A percentile compares a stretch with the other conserved stretches of the same genome.
These are phyloP conservation scores for Priocnemis perturbator DNA, from an alignment of 2,888 invertebrate species.

Conservation along the genomic window DNA sequence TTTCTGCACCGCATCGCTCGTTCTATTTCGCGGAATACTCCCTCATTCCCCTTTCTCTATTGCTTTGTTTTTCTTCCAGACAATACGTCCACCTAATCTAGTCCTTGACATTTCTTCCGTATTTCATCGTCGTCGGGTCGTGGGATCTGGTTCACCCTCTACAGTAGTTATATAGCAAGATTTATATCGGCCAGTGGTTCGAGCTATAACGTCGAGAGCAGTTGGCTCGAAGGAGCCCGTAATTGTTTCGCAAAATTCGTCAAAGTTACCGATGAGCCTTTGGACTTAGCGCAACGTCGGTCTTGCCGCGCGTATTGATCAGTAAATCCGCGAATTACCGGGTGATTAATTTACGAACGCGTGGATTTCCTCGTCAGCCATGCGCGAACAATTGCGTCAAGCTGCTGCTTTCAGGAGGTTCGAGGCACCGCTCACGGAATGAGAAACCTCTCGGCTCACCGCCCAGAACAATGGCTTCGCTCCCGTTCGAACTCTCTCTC, in stretches of 20 bases:
- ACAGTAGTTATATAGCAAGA: no score
- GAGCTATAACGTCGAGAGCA: no score
- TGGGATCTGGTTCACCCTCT: no score
- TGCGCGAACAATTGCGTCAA: slow-evolving; percentile 23
- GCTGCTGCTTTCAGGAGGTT: background rate
- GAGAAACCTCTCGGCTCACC: no score
- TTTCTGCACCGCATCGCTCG: slow-evolving; percentile 41
- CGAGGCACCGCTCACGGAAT: slow-evolving; percentile 22
- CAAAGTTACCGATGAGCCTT: no score
- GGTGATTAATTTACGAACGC: background rate
- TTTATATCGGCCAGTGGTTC: no score
- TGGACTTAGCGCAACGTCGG: no score
- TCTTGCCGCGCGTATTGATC: no score
- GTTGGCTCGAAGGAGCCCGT: no score
- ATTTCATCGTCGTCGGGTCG: background rate
- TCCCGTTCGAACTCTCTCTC: slow-evolving; percentile 22
- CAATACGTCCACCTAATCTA: background rate
- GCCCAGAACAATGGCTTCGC: slow-evolving; percentile 31
- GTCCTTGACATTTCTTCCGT: slow-evolving; percentile 28
- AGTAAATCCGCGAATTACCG: no score
- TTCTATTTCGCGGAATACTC: slow-evolving; percentile 28
- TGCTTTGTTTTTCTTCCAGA: slow-evolving; percentile 34
- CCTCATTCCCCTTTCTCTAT: background rate
- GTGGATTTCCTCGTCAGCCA: slow-evolving; percentile 24
- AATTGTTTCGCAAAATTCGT: no score